Percentiles rank a stretch among this genome's conserved stretches.
These are phyloP conservation scores for Lepidurus arcticus DNA, from an alignment of 1,140 invertebrate species.

Conservation along the genomic window DNA sequence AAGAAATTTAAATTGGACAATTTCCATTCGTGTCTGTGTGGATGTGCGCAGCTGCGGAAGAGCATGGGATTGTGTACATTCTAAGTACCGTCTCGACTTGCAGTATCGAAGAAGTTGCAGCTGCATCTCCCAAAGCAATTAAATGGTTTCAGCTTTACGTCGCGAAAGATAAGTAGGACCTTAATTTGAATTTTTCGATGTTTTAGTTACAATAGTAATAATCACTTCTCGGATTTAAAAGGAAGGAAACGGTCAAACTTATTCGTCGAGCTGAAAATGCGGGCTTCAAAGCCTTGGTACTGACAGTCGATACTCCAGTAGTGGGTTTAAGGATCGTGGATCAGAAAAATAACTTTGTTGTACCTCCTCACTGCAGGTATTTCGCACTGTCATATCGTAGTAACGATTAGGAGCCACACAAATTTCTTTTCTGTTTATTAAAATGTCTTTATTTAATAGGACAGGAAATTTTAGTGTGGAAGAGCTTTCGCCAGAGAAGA, in stretches of 20 bases:
- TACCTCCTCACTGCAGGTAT: slow-evolving; percentile 72
- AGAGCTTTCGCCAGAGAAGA: background rate
- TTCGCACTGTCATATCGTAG: too few relatives aligned
- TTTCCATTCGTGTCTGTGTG: background rate
- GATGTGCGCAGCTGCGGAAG: slow-evolving; percentile 59
- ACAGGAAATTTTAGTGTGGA: background rate
- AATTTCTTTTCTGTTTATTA: slow-evolving; percentile 23
- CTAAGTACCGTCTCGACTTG: slow-evolving; percentile 80
- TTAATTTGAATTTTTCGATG: background rate
- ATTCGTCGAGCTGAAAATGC: slow-evolving; percentile 53
- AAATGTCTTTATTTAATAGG: slow-evolving; percentile 31
- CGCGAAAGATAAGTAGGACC: slow-evolving; percentile 63
- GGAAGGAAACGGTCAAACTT: background rate
- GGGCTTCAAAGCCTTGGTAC: slow-evolving; percentile 79
- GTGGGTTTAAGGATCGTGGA: slow-evolving; percentile 77
- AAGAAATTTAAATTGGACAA: slow-evolving; percentile 4
- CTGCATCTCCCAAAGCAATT: slow-evolving; percentile 62
- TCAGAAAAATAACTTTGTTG: slow-evolving; percentile 71
- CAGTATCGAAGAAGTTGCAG: slow-evolving; percentile 79
- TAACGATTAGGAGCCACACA: slow-evolving; percentile 15
- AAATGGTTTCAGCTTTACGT: slow-evolving; percentile 92
- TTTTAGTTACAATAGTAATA: background rate
- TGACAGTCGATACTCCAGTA: slow-evolving; percentile 83
- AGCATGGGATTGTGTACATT: slow-evolving; percentile 67
- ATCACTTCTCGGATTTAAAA: background rate